Evolutionary conservation across 1,140 invertebrate genomes (phyloP).

Genomic region (Hyposmocoma kahamanoa): DNA sequence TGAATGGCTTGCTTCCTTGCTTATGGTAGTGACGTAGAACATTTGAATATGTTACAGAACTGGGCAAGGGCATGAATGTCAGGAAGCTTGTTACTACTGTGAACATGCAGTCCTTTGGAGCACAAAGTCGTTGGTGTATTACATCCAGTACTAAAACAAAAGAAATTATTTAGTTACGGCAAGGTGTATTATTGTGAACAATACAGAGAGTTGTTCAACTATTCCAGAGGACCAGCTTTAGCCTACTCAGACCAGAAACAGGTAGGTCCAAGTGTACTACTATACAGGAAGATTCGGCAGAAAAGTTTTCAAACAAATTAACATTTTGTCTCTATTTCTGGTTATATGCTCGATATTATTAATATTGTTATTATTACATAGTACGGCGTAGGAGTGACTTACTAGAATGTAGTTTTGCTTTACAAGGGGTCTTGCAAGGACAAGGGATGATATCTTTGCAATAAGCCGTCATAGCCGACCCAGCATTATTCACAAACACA

Average conservation of each 20-base stretch:
- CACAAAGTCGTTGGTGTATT: conserved; percentile 34
- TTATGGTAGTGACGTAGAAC: no score
- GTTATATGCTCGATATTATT: no score
- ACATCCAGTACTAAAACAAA: conserved; percentile 52
- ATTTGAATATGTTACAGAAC: conserved; percentile 34
- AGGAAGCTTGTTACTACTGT: conserved; percentile 37
- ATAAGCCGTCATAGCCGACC: conserved; percentile 19
- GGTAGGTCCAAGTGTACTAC: no score
- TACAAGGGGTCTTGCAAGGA: conserved; percentile 41
- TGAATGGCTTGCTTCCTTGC: conserved; percentile 30
- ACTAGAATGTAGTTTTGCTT: conserved; percentile 46
- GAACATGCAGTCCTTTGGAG: conserved; percentile 49
- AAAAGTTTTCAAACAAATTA: no score
- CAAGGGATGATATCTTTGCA: conserved; percentile 36
- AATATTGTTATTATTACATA: no score
- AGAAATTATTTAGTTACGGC: neutral
- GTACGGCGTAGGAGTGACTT: conserved; percentile 26
- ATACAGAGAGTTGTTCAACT: no score
- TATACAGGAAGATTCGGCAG: no score
- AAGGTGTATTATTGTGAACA: no score
- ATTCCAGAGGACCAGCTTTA: no score
- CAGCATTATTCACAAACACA: conserved; percentile 43
- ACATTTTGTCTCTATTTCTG: no score
- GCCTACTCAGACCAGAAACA: no score
- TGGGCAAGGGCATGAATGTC: conserved; percentile 42